These are phyloP conservation scores for Pantala flavescens DNA, from an alignment of 1,140 invertebrate genomes.

Conservation along the genomic window DNA sequence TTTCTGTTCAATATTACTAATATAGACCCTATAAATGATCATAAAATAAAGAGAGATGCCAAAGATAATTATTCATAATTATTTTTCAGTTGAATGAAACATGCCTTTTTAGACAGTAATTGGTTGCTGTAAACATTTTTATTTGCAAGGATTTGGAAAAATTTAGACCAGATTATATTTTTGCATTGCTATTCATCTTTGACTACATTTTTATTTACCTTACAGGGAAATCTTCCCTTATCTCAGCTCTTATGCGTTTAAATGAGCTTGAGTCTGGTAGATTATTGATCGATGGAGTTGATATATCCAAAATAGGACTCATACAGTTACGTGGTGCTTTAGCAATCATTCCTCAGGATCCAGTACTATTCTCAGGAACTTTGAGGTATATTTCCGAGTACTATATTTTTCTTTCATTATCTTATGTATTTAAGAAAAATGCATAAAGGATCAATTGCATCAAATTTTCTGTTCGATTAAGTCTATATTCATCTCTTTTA, in stretches of 20 bases:
- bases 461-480: neutral
- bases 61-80: neutral
- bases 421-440: neutral
- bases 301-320: constrained; percentile 35
- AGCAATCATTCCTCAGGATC: constrained; percentile 38
- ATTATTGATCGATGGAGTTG: constrained; percentile 32
- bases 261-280: constrained; percentile 44
- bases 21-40: neutral
- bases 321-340: constrained; percentile 34
- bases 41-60: neutral
- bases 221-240: constrained; percentile 55
- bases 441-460: neutral
- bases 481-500: constrained; percentile 21
- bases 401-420: neutral
- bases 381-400: constrained; percentile 31
- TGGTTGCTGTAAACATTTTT: too few species aligned
- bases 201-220: neutral
- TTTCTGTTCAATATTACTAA: too few species aligned
- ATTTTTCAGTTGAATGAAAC: too few species aligned
- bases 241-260: constrained; percentile 60
- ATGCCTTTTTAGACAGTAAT: too few species aligned
- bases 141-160: too few species aligned
- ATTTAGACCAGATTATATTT: neutral
- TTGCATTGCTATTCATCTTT: neutral
- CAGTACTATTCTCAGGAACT: constrained; percentile 42